phyloP scores from a whole-genome alignment of 2,888 invertebrate genomes.

The Tholera decimalis region DNA sequence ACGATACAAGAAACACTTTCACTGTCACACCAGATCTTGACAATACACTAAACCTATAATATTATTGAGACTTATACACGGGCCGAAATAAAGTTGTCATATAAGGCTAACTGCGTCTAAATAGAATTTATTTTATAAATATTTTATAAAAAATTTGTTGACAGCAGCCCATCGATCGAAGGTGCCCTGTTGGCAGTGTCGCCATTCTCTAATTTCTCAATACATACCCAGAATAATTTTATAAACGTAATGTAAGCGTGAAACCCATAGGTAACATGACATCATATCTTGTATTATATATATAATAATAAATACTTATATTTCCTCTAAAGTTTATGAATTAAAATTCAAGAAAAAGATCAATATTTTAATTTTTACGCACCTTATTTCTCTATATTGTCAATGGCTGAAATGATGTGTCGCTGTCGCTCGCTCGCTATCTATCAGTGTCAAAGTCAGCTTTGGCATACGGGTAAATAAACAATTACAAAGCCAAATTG shows the following conservation, averaged over 20 bases:
- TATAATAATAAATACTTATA: too few species aligned
- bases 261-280: neutral
- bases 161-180: constrained; percentile 90
- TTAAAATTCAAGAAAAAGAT: neutral
- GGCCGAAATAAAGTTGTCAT: constrained; percentile 27
- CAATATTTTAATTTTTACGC: neutral
- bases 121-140: constrained; percentile 74
- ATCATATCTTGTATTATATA: neutral
- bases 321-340: neutral
- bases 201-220: constrained; percentile 71
- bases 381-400: constrained; percentile 1
- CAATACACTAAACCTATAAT: constrained; percentile 44
- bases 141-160: constrained; percentile 83
- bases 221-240: constrained; percentile 1
- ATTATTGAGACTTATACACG: constrained; percentile 40
- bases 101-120: constrained; percentile 60
- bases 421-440: neutral
- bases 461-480: constrained; percentile 26
- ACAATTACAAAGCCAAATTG: constrained; percentile 41
- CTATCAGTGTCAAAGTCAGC: constrained; percentile 3
- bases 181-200: constrained; percentile 91
- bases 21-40: constrained; percentile 72
- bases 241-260: neutral
- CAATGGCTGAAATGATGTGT: neutral
- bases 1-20: constrained; percentile 82